Evolutionary conservation across 2,113 vertebrate genomes (phyloP).

Genomic region (Thomomys bottae): DNA sequence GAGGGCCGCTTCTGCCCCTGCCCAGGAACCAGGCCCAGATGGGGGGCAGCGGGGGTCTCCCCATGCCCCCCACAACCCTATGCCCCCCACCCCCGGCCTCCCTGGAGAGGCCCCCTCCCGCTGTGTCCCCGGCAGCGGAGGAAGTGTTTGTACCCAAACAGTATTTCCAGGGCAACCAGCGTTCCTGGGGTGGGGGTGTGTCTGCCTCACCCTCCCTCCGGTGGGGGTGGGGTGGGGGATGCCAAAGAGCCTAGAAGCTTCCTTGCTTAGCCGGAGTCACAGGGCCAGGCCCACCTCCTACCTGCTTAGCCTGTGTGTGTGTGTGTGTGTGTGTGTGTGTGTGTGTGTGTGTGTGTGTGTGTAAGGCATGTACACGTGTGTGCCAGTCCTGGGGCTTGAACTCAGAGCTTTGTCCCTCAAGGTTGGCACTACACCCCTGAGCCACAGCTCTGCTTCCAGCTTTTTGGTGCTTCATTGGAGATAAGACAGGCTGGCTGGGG

Average conservation of each 20-base stretch:
- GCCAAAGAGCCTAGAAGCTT: too few relatives aligned
- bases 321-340: neutral
- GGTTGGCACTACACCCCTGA: too few relatives aligned
- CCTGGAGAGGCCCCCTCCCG: neutral
- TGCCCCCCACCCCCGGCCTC: neutral
- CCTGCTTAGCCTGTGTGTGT: too few relatives aligned
- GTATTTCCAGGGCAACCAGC: constrained; percentile 51
- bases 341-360: neutral
- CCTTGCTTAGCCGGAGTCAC: too few relatives aligned
- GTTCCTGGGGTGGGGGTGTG: neutral
- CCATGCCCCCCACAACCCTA: neutral
- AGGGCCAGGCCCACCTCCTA: too few relatives aligned
- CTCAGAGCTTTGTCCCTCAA: too few relatives aligned
- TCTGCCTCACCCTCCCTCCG: neutral
- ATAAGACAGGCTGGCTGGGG: too few relatives aligned
- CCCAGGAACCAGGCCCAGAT: neutral
- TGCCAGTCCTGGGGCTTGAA: too few relatives aligned
- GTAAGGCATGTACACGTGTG: neutral
- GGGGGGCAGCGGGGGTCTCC: constrained; percentile 12
- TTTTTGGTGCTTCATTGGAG: too few relatives aligned
- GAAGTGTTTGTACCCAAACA: constrained; percentile 63
- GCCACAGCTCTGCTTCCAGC: too few relatives aligned
- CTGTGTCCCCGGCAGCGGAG: neutral
- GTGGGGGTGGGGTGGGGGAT: neutral
- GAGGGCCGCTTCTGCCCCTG: neutral